These are phyloP conservation scores for Melanotaenia maccullochi DNA, from an alignment of 2,797 vertebrate species.

Conservation along the genomic window DNA sequence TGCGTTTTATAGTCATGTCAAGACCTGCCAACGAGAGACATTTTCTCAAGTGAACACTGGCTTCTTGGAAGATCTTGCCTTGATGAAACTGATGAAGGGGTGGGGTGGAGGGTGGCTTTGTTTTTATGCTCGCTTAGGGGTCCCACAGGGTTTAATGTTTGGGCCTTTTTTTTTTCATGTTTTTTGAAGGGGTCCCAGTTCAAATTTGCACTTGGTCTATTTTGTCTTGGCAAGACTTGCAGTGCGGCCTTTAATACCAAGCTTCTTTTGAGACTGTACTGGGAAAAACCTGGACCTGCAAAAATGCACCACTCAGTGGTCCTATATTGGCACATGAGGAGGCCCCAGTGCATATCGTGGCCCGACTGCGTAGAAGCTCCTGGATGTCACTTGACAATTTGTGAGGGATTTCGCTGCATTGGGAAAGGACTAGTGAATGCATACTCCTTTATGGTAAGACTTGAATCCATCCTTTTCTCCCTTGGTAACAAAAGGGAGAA, in stretches of 20 bases:
- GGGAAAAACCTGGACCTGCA: slow-evolving; percentile 87
- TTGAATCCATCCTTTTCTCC: slow-evolving; percentile 81
- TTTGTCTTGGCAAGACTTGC: slow-evolving; percentile 99
- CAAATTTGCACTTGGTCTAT: slow-evolving; percentile 85
- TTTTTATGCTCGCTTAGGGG: slow-evolving; percentile 68
- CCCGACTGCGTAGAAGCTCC: slow-evolving; percentile 99
- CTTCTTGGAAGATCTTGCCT: slow-evolving; percentile 93
- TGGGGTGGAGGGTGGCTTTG: slow-evolving; percentile 47
- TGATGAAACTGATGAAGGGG: slow-evolving; percentile 86
- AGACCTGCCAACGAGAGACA: slow-evolving; percentile 99
- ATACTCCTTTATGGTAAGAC: slow-evolving; percentile 90
- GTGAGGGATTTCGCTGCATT: slow-evolving; percentile 93
- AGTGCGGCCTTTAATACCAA: slow-evolving; percentile 96
- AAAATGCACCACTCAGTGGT: slow-evolving; percentile 89
- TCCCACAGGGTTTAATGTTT: slow-evolving; percentile 70
- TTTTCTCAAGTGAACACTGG: slow-evolving; percentile 94
- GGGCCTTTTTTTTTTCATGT: slow-evolving; percentile 66
- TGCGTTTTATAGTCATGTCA: slow-evolving; percentile 99
- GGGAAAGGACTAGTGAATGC: slow-evolving; percentile 93
- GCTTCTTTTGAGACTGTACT: slow-evolving; percentile 92
- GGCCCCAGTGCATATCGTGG: slow-evolving; percentile 95
- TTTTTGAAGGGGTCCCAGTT: slow-evolving; percentile 68
- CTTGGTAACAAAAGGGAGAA: slow-evolving; percentile 82
- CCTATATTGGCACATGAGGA: slow-evolving; percentile 95
- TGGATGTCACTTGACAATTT: slow-evolving; percentile 99